These are phyloP conservation scores for Acleris laterana DNA, from an alignment of 2,888 invertebrate species.

Conservation along the genomic window DNA sequence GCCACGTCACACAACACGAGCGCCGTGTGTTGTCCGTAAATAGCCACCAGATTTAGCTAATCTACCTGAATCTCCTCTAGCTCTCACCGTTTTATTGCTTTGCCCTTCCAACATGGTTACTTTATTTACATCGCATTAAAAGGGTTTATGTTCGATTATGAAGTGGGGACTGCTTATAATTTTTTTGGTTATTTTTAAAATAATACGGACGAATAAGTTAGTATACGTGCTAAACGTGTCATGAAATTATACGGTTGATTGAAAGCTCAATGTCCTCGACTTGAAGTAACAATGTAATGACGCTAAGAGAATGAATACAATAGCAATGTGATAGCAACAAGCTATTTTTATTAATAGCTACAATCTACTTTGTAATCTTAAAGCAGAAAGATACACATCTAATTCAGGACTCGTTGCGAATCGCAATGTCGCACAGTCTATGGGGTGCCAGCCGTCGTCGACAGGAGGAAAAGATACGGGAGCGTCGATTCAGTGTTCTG, in stretches of 20 bases:
- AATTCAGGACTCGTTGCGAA: slow-evolving; percentile 43
- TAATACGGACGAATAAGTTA: background rate
- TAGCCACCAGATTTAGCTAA: too few relatives aligned
- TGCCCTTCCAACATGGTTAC: too few relatives aligned
- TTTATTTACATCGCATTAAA: too few relatives aligned
- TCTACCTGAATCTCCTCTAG: too few relatives aligned
- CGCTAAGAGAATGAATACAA: background rate
- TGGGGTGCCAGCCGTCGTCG: slow-evolving; percentile 32
- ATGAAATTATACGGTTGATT: slow-evolving; percentile 23
- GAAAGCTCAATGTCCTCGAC: slow-evolving; percentile 4
- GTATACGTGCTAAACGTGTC: slow-evolving; percentile 4
- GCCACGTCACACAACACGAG: too few relatives aligned
- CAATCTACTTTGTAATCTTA: slow-evolving; percentile 38
- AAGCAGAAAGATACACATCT: slow-evolving; percentile 39
- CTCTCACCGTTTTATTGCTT: too few relatives aligned
- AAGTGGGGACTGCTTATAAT: background rate
- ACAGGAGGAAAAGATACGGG: slow-evolving; percentile 48
- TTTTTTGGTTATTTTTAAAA: background rate
- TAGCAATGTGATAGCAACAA: slow-evolving; percentile 19
- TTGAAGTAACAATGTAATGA: slow-evolving; percentile 3
- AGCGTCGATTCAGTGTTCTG: slow-evolving; percentile 49
- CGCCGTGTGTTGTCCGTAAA: too few relatives aligned
- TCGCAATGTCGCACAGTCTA: slow-evolving; percentile 42
- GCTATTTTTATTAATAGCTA: slow-evolving; percentile 31
- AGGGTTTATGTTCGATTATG: too few relatives aligned